Evolutionary conservation across 1,140 invertebrate genomes (phyloP).

Genomic region (Phymorhynchus buccinoides): DNA sequence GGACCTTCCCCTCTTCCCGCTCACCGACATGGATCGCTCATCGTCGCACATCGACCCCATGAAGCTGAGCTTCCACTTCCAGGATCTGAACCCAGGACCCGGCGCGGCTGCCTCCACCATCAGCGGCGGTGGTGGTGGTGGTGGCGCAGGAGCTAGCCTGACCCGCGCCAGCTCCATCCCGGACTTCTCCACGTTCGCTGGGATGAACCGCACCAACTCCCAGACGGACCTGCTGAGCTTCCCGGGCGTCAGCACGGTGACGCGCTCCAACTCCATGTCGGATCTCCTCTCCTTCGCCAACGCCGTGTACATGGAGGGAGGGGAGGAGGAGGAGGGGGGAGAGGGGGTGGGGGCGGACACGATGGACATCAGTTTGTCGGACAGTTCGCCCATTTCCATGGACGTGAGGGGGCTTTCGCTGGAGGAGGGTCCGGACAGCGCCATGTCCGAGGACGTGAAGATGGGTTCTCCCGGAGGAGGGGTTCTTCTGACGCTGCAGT

Average conservation of each 20-base stretch:
- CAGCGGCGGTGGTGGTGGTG: no score
- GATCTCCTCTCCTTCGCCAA: conserved; percentile 33
- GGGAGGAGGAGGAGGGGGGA: conserved; percentile 1
- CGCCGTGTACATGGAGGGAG: conserved; percentile 21
- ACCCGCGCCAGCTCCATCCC: conserved; percentile 35
- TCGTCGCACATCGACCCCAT: conserved; percentile 19
- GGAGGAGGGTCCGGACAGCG: conserved; percentile 22
- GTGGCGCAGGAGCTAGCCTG: neutral
- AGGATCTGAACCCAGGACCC: neutral
- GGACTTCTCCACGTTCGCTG: conserved; percentile 33
- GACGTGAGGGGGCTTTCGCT: conserved; percentile 26
- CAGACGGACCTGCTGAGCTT: conserved; percentile 33
- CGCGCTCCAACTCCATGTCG: conserved; percentile 35
- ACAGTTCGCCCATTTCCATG: neutral
- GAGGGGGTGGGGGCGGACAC: neutral
- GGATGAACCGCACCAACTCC: conserved; percentile 33
- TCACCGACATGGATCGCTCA: neutral
- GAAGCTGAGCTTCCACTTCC: conserved; percentile 38
- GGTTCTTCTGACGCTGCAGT: conserved; percentile 15
- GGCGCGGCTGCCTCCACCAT: neutral
- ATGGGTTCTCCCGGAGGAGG: conserved; percentile 15
- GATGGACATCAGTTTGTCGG: conserved; percentile 34
- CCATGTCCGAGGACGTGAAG: neutral
- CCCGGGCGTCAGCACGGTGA: conserved; percentile 30
- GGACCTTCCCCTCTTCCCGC: neutral